Conservation (phyloP, 2,797 vertebrate genomes). For the Myotis planiceps region DNA sequence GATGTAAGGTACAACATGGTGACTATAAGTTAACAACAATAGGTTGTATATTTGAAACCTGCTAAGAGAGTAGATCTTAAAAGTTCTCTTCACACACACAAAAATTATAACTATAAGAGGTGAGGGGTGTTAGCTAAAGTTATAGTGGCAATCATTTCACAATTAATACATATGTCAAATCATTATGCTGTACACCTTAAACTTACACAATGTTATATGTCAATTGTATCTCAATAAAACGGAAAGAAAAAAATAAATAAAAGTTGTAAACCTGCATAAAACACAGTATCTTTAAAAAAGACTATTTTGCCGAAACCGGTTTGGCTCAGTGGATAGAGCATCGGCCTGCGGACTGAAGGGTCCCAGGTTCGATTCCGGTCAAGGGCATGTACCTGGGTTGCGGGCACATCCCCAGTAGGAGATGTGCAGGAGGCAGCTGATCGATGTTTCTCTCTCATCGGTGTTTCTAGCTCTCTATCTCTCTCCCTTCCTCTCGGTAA, state of each 20-base stretch:
- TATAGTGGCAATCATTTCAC: background rate
- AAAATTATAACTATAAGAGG: background rate
- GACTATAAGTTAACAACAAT: background rate
- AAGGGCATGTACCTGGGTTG: too few relatives aligned
- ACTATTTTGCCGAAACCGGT: too few relatives aligned
- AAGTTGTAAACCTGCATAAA: background rate
- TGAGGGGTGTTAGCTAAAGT: background rate
- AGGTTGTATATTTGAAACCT: background rate
- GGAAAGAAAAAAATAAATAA: background rate
- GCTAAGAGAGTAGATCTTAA: background rate
- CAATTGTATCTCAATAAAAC: background rate
- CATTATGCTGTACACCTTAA: background rate
- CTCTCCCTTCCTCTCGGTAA: too few relatives aligned
- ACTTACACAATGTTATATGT: background rate
- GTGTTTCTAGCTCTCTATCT: too few relatives aligned
- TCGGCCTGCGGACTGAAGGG: too few relatives aligned
- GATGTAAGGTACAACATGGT: background rate
- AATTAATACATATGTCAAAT: background rate
- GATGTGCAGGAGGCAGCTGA: too few relatives aligned
- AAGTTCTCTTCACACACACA: background rate
- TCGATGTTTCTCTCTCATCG: too few relatives aligned
- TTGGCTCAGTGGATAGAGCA: too few relatives aligned
- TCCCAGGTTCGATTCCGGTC: too few relatives aligned
- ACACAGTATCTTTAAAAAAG: background rate
- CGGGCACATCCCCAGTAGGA: too few relatives aligned